Conservation (phyloP, 2,113 vertebrate genomes). For the Cebidichthys violaceus region DNA sequence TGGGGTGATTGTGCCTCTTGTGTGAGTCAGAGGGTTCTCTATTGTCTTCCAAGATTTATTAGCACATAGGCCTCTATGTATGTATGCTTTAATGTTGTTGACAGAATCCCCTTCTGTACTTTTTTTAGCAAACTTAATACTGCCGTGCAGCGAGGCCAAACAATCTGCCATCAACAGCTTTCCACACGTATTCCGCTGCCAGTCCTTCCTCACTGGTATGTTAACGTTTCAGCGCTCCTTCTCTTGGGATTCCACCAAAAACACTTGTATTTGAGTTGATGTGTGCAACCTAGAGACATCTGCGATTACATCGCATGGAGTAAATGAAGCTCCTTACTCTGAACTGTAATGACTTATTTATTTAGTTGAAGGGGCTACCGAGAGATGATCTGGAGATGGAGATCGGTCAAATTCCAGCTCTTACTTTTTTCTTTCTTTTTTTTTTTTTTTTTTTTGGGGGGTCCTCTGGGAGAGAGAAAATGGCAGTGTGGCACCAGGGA, state of each 20-base stretch:
- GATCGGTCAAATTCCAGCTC: slow-evolving; percentile 75
- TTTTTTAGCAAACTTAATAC: slow-evolving; percentile 9
- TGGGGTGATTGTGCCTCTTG: slow-evolving; percentile 20
- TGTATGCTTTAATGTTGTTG: background rate
- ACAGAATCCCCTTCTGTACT: slow-evolving; percentile 18
- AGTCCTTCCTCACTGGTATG: slow-evolving; percentile 59
- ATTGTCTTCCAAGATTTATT: slow-evolving; percentile 1
- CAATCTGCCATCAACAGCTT: slow-evolving; percentile 52
- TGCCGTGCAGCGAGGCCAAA: slow-evolving; percentile 2
- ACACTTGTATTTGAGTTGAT: slow-evolving; percentile 75
- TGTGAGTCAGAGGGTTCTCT: background rate
- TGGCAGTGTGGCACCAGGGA: slow-evolving; percentile 81
- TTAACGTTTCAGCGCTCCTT: slow-evolving; percentile 69
- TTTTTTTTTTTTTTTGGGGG: slow-evolving; percentile 24
- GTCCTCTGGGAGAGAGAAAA: slow-evolving; percentile 81
- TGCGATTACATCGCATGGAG: slow-evolving; percentile 82
- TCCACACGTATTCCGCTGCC: slow-evolving; percentile 34
- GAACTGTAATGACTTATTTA: slow-evolving; percentile 88
- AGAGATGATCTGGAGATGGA: slow-evolving; percentile 86
- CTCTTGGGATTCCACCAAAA: slow-evolving; percentile 78
- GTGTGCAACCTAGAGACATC: slow-evolving; percentile 77
- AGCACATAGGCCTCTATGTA: background rate
- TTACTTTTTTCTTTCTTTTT: slow-evolving; percentile 41
- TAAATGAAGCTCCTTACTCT: slow-evolving; percentile 83
- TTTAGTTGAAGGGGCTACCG: slow-evolving; percentile 81